phyloP scores from a whole-genome alignment of 2,888 invertebrate genomes.

The Lagria hirta region DNA sequence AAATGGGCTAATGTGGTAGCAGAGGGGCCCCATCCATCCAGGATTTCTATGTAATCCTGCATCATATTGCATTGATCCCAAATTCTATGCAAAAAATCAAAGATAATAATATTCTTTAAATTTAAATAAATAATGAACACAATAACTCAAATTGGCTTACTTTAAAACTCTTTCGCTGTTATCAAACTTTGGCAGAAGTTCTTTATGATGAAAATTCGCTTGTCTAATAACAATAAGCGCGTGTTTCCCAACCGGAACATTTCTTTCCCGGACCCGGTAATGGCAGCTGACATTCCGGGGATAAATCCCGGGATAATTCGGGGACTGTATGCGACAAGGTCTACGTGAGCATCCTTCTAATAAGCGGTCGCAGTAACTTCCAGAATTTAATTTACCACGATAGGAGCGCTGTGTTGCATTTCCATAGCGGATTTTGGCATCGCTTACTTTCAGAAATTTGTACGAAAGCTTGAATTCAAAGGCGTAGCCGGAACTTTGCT shows the following conservation, averaged over 20 bases:
- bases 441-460: slow-evolving; percentile 76
- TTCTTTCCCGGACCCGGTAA: slow-evolving; percentile 51
- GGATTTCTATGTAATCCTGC: slow-evolving; percentile 79
- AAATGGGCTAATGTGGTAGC: slow-evolving; percentile 75
- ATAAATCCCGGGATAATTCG: slow-evolving; percentile 89
- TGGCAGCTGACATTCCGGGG: slow-evolving; percentile 76
- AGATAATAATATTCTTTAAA: too few relatives aligned
- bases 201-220: slow-evolving; percentile 77
- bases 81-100: slow-evolving; percentile 64
- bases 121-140: too few relatives aligned
- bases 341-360: slow-evolving; percentile 74
- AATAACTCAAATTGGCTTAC: too few relatives aligned
- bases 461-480: slow-evolving; percentile 84
- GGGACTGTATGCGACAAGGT: slow-evolving; percentile 73
- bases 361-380: slow-evolving; percentile 79
- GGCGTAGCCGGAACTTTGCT: slow-evolving; percentile 73
- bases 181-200: slow-evolving; percentile 75
- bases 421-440: slow-evolving; percentile 76
- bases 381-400: slow-evolving; percentile 73
- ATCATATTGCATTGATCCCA: slow-evolving; percentile 83
- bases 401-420: slow-evolving; percentile 72
- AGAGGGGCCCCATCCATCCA: slow-evolving; percentile 72
- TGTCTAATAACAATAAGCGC: slow-evolving; percentile 75
- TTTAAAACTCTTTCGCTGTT: slow-evolving; percentile 73
- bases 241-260: slow-evolving; percentile 69